A percentile compares a stretch with the other conserved stretches of the same genome.
Conservation (phyloP, 1,140 invertebrate species). For the Prorops nasuta region DNA sequence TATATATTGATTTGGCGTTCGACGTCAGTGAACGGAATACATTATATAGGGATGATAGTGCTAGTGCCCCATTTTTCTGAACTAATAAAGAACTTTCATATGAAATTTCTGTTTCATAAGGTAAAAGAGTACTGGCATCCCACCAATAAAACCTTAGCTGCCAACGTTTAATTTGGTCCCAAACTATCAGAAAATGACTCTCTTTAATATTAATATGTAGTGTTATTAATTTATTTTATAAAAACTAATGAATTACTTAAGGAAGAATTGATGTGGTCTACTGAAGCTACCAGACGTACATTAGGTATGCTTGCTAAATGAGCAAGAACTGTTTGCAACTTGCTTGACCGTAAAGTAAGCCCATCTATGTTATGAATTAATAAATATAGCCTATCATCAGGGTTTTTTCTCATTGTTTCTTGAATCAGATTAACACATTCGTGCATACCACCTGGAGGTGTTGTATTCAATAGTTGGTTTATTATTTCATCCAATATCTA, state of each 20-base stretch:
- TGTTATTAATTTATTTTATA: constrained; percentile 13
- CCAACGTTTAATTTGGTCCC: constrained; percentile 81
- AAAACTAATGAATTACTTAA: constrained; percentile 74
- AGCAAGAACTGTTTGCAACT: constrained; percentile 74
- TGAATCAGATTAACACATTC: constrained; percentile 73
- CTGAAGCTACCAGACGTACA: constrained; percentile 78
- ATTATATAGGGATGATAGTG: constrained; percentile 81
- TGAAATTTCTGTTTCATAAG: constrained; percentile 83
- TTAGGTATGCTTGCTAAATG: constrained; percentile 71
- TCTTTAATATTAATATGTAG: constrained; percentile 10
- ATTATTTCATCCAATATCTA: constrained; percentile 77
- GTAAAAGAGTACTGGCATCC: constrained; percentile 80
- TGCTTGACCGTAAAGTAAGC: constrained; percentile 70
- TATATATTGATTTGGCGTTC: constrained; percentile 85
- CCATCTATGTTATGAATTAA: constrained; percentile 92
- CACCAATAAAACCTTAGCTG: constrained; percentile 87
- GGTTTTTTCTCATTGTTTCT: constrained; percentile 59
- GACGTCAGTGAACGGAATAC: constrained; percentile 85
- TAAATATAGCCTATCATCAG: constrained; percentile 69
- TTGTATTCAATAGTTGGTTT: constrained; percentile 69
- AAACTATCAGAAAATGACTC: constrained; percentile 65
- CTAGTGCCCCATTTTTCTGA: constrained; percentile 74
- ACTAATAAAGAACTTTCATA: constrained; percentile 84
- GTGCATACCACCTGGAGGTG: constrained; percentile 61
- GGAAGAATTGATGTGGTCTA: constrained; percentile 92